Evolutionary conservation across 2,888 invertebrate genomes (phyloP).

Genomic region (Horisme vitalbata): DNA sequence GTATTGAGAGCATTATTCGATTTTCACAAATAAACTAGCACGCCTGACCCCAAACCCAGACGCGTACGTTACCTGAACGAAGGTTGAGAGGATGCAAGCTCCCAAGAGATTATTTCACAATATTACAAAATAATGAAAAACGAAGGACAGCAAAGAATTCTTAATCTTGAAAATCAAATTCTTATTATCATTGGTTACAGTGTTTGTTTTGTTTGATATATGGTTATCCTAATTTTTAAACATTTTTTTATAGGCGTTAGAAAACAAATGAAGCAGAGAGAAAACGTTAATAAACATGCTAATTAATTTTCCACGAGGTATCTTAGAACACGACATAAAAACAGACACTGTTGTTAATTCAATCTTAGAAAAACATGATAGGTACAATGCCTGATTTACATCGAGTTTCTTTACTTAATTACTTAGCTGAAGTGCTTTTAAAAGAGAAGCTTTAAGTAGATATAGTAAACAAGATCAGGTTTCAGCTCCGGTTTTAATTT

Average conservation of each 20-base stretch:
- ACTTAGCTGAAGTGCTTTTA: conserved; percentile 11
- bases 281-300: too few species aligned
- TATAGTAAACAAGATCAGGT: conserved; percentile 53
- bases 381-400: conserved; percentile 12
- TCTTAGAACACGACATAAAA: conserved; percentile 3
- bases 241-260: too few species aligned
- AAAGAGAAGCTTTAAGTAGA: conserved; percentile 13
- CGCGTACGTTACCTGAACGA: conserved; percentile 7
- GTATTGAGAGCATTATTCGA: conserved; percentile 52
- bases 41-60: conserved; percentile 21
- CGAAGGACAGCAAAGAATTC: too few species aligned
- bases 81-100: conserved; percentile 11
- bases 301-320: neutral
- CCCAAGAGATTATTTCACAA: conserved; percentile 20
- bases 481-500: conserved; percentile 65
- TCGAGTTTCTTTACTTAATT: conserved; percentile 14
- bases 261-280: too few species aligned
- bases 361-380: conserved; percentile 12
- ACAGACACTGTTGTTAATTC: conserved; percentile 4
- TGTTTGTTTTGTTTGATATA: neutral
- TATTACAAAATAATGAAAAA: conserved; percentile 5
- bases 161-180: too few species aligned
- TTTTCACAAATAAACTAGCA: conserved; percentile 58
- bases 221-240: too few species aligned
- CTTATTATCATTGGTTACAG: too few species aligned